Conservation (phyloP, 2,797 vertebrate genomes). For the Sarcoramphus papa region DNA sequence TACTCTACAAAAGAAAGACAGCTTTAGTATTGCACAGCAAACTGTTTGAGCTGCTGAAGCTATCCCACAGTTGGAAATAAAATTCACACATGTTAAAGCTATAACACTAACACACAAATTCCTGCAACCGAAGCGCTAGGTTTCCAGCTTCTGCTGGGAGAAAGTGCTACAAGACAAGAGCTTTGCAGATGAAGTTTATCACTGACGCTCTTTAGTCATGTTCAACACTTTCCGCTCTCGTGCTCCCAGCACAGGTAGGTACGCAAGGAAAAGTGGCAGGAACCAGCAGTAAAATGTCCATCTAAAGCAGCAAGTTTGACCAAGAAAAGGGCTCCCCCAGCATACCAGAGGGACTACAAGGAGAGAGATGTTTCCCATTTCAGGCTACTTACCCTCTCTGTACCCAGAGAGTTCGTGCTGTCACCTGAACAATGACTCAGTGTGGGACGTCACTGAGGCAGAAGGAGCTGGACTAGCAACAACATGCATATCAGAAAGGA, state of each 20-base stretch:
- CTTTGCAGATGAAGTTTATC: not conserved
- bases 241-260: not conserved
- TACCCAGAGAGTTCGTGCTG: not conserved
- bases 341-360: not conserved
- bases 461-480: not conserved
- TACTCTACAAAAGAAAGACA: not conserved
- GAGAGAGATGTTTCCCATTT: not conserved
- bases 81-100: not conserved
- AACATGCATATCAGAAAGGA: not conserved
- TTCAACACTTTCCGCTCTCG: not conserved
- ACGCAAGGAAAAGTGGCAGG: not conserved
- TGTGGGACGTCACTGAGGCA: not conserved
- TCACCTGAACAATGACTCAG: not conserved
- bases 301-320: not conserved
- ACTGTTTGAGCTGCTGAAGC: not conserved
- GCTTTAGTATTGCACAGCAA: not conserved
- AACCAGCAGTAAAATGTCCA: not conserved
- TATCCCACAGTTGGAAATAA: not conserved
- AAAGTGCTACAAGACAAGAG: not conserved
- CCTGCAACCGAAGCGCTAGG: not conserved
- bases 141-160: not conserved
- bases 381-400: not conserved
- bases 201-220: not conserved
- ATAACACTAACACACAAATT: not conserved
- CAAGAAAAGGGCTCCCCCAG: not conserved